Conservation (phyloP, 2,113 vertebrate species). For the Pomatostomus ruficeps region DNA sequence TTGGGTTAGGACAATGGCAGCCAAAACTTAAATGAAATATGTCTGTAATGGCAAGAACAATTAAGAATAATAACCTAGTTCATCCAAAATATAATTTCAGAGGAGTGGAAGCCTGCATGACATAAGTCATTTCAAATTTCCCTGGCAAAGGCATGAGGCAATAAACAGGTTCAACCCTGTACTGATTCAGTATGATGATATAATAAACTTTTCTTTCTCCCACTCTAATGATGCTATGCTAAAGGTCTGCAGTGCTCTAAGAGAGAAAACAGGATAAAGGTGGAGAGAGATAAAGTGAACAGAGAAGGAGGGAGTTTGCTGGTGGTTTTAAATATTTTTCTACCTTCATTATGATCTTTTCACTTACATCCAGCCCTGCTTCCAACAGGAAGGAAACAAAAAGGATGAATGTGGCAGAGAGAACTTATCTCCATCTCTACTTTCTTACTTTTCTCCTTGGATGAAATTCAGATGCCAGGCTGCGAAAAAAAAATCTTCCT, state of each 20-base stretch:
- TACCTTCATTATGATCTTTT: background rate
- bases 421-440: background rate
- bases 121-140: background rate
- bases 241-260: background rate
- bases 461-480: background rate
- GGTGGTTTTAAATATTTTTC: background rate
- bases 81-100: background rate
- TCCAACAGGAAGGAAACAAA: background rate
- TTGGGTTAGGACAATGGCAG: background rate
- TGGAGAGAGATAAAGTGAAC: background rate
- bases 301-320: background rate
- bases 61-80: background rate
- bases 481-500: background rate
- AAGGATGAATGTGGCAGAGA: background rate
- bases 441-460: background rate
- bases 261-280: background rate
- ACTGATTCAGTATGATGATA: background rate
- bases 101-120: background rate
- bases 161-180: background rate
- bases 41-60: background rate
- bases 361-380: background rate
- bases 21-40: background rate
- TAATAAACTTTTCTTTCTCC: background rate
- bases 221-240: background rate
- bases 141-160: background rate